phyloP scores from a whole-genome alignment of 2,797 vertebrate species.

The Pangasius macronema region DNA sequence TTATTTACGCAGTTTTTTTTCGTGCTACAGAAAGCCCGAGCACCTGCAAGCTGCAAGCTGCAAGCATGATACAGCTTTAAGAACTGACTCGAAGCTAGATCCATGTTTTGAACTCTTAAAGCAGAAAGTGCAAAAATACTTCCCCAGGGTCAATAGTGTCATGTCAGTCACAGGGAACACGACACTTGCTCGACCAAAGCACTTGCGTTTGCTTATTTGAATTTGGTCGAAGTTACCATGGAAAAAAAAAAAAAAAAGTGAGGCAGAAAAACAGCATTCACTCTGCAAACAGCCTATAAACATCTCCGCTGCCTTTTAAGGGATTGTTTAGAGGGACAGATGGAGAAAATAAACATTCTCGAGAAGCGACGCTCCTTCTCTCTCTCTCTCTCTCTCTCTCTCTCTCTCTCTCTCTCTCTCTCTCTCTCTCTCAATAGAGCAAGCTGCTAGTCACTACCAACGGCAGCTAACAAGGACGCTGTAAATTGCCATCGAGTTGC shows the following conservation, averaged over 20 bases:
- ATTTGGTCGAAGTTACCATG: conserved; percentile 57
- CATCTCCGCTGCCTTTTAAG: conserved; percentile 82
- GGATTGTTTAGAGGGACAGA: conserved; percentile 82
- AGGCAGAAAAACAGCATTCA: conserved; percentile 77
- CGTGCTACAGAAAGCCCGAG: not conserved
- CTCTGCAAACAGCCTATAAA: conserved; percentile 80
- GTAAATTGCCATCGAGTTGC: conserved; percentile 26
- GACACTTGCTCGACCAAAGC: conserved; percentile 64
- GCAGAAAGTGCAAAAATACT: conserved; percentile 20
- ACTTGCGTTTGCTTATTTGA: conserved; percentile 67
- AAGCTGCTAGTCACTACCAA: conserved; percentile 67
- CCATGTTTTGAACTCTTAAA: conserved; percentile 10
- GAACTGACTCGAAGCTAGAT: not conserved
- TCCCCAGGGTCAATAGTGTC: conserved; percentile 22
- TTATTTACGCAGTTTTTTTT: not conserved
- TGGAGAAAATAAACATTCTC: conserved; percentile 82
- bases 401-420: conserved; percentile 23
- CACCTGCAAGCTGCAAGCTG: not conserved
- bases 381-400: not conserved
- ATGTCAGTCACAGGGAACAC: conserved; percentile 42
- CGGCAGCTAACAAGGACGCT: conserved; percentile 41
- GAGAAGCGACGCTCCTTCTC: conserved; percentile 64
- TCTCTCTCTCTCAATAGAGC: conserved; percentile 61
- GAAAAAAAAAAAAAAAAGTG: conserved; percentile 61
- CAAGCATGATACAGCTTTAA: not conserved